A percentile compares a stretch with the other conserved stretches of the same genome.
Evolutionary conservation across 2,797 vertebrate genomes (phyloP).

Genomic region (Tamandua tetradactyla): DNA sequence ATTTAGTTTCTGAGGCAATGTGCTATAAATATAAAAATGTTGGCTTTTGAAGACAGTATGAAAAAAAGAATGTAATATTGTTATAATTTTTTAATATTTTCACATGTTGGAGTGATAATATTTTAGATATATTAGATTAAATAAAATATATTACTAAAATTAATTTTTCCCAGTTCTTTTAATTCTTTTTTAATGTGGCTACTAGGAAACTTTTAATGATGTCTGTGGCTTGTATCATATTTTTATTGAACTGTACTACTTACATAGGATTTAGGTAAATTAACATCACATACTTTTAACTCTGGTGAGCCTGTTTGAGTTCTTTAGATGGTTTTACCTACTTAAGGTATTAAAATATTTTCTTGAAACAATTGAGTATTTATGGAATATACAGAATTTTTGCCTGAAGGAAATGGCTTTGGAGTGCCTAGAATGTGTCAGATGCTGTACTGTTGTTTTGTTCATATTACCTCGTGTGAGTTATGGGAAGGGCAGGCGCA

Average conservation of each 20-base stretch:
- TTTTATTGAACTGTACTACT: constrained; percentile 1
- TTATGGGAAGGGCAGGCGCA: too few relatives aligned
- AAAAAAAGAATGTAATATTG: constrained; percentile 34
- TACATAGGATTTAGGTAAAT: not conserved
- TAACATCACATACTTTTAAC: constrained; percentile 37
- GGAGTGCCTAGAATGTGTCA: not conserved
- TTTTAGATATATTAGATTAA: constrained; percentile 28
- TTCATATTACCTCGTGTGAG: too few relatives aligned
- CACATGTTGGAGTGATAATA: not conserved
- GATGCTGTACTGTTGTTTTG: not conserved
- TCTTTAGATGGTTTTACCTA: constrained; percentile 39
- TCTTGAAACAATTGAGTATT: constrained; percentile 9
- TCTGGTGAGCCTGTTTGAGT: constrained; percentile 18
- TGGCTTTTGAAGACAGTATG: constrained; percentile 10
- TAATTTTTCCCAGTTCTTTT: constrained; percentile 16
- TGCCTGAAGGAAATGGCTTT: constrained; percentile 45
- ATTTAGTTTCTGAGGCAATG: not conserved
- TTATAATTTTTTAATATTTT: constrained; percentile 23
- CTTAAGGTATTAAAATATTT: constrained; percentile 42
- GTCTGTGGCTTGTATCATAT: constrained; percentile 8
- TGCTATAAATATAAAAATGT: constrained; percentile 13
- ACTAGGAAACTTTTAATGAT: constrained; percentile 39
- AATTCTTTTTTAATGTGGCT: constrained; percentile 32
- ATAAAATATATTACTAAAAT: constrained; percentile 50
- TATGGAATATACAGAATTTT: constrained; percentile 33